phyloP scores from a whole-genome alignment of 2,797 vertebrate genomes.

The Nasua narica region DNA sequence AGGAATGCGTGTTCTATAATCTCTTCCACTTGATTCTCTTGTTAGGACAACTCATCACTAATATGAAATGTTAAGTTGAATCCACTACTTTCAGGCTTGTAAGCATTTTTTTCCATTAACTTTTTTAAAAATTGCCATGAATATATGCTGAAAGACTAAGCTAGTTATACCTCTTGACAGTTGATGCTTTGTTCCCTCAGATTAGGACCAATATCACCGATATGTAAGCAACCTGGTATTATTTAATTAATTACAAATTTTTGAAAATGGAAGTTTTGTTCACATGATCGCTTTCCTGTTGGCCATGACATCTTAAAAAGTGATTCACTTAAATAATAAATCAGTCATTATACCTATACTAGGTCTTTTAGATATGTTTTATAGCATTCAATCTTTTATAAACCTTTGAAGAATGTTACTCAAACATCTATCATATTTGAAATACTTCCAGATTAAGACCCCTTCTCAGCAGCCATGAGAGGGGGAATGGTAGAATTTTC shows the following conservation, averaged over 20 bases:
- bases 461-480: not conserved
- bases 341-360: slow-evolving; percentile 30
- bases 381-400: slow-evolving; percentile 36
- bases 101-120: not conserved
- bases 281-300: not conserved
- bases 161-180: not conserved
- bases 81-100: not conserved
- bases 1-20: not conserved
- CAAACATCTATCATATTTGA: slow-evolving; percentile 50
- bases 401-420: slow-evolving; percentile 40
- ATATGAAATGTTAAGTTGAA: not conserved
- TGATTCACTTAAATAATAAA: slow-evolving; percentile 56
- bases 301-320: slow-evolving; percentile 26
- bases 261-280: slow-evolving; percentile 18
- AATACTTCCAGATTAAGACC: slow-evolving; percentile 31
- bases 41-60: not conserved
- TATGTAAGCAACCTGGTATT: not conserved
- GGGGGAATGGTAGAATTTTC: not conserved
- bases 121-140: not conserved
- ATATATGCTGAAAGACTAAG: not conserved
- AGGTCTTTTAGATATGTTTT: slow-evolving; percentile 49
- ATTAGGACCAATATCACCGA: not conserved
- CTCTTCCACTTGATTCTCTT: not conserved
- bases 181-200: not conserved
- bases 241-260: slow-evolving; percentile 30